Base-by-base conservation (phyloP, 1,140 invertebrate genomes). In the Doryteuthis pealeii region DNA sequence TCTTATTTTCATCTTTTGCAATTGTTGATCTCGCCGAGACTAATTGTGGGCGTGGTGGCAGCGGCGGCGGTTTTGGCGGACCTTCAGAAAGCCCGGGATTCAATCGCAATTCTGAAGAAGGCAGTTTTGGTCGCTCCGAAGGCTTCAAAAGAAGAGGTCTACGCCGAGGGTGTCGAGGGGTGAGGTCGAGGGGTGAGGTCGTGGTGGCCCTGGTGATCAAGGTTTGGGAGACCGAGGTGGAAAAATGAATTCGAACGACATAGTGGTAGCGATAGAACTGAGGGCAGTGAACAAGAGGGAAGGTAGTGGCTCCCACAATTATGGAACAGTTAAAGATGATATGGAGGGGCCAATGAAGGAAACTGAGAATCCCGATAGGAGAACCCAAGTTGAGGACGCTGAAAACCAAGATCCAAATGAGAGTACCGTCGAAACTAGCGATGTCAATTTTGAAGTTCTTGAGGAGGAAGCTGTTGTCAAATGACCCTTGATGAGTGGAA, bases 231-330 rank as follows among this genome's bases (percentile, higher is more conserved):
- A 49, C 78, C 62, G 71, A 62, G 75, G 78, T n/a, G 76, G 79
- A 12, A 84, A 82, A 67, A 91, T 78, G 96, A 98, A 89, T 97
- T 95, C 88, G 96, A 98, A 89, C 92, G 96, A 77, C 94, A 97
- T 87, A 96, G 95, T 83, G 96, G 96, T 78, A 96, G 94, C 72
- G 95, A 97, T 85, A 96, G 94, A 90, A 84, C 92, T 98, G 72
- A 98, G 98, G 89, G 91, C 95, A 75, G 91, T 96, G 79, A 96
- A 98, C 84, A 98, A 98, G 89, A 92, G 94, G 79, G 96, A 98
- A 84, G 96, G 96, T 84, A 93, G 91, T 89, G 96, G 96, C 73
- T 92, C 95, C 81, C 94, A 96, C 88, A 98, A 98, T 87, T 98
- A 96, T 96, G 96, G 96, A 81, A 95, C 93, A 69, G 91, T 95